A percentile compares a stretch with the other conserved stretches of the same genome.
These are phyloP conservation scores for Idaea straminata DNA, from an alignment of 2,888 invertebrate species.

Conservation along the genomic window DNA sequence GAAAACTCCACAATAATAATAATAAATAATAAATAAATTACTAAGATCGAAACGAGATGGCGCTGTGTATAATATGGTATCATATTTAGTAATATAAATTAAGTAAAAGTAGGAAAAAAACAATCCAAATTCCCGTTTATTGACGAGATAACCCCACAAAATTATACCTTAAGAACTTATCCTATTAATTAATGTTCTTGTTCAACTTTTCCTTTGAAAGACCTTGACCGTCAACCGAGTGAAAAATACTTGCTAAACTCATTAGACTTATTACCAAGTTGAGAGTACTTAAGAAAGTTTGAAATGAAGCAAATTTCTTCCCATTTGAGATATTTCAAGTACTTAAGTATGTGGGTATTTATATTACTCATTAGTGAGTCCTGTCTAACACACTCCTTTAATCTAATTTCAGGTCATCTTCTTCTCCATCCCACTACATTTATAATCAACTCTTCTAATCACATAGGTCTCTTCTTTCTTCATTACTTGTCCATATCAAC, in stretches of 20 bases:
- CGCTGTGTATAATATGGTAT: no score
- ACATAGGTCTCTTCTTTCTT: no score
- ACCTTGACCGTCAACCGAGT: neutral
- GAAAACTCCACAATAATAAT: no score
- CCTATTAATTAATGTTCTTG: neutral
- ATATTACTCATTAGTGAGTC: neutral
- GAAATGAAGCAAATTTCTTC: neutral
- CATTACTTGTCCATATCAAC: no score
- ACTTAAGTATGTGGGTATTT: neutral
- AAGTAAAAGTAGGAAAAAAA: neutral
- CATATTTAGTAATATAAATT: neutral
- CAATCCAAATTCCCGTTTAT: neutral
- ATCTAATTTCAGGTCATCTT: no score
- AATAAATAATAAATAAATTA: no score
- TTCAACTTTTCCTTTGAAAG: neutral
- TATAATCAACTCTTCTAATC: no score
- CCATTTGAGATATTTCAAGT: neutral
- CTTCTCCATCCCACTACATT: no score
- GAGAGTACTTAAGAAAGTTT: neutral
- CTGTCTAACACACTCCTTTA: no score
- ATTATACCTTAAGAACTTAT: neutral
- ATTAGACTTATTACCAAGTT: slow-evolving; percentile 1
- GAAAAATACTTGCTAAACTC: neutral
- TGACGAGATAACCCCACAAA: neutral
- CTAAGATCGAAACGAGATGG: no score